Evolutionary conservation across 37 sponge, comb jelly and placozoan genomes (phyloP), one percentile per base, ranked within the genome.

Genomic region (Spongia lamella): DNA sequence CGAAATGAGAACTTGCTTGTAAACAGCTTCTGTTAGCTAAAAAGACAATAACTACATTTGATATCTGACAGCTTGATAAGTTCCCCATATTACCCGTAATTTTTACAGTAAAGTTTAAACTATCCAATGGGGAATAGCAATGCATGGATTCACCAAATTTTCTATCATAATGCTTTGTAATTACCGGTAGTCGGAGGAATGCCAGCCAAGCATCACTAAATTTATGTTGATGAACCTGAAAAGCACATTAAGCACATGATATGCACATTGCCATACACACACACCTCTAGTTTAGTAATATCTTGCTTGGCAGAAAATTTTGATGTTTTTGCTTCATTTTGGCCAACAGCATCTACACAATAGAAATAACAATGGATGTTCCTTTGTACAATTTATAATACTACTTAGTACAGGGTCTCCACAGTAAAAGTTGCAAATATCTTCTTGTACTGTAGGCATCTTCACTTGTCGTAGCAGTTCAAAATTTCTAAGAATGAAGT

Each of bases 161-260:
- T n/a, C n/a, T n/a, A 2, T 16, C 11, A 14, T 15, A 21, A 25
- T 40, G 64, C 25, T 37, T 37, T 33, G 16, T 19, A 76, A 66
- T 89, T 47, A 94, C 91, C 52, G 90, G 84, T 0, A 94, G 61
- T 50, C 88, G 80, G 47, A 94, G 86, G 31, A 90, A 91, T 7
- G 84, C 53, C 25, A 94, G 55, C 94, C 94, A 94, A 24, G 88
- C 84, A 49, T 83, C 73, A 51, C 81, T 76, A 68, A 89, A 94
- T 53, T 62, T 37, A 66, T 81, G 47, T 43, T 43, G 47, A 43
- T 43, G 47, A 43, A 43, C 47, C 47, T 43, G 9, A 43, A 5
- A 43, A 43, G 5, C 9, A 9, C 15, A 13, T 33, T 5, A 31
- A 65, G 5, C 5, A 31, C 22, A 31, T 33, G 39, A 65, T 33